phyloP scores from a whole-genome alignment of 1,140 invertebrate species.

The Nixonia krombeini region DNA sequence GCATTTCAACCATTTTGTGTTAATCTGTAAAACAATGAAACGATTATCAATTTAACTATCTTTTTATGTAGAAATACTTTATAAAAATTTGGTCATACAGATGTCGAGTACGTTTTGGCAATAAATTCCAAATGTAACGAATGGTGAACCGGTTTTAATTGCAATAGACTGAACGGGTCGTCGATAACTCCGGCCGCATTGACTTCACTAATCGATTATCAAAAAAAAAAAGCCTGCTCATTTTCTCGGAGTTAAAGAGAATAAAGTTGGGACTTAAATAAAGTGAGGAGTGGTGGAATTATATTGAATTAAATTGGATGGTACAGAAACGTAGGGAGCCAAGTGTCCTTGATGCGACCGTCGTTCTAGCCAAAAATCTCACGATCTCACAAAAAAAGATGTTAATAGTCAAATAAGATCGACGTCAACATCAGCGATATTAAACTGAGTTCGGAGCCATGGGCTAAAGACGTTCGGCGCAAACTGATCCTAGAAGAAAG shows the following conservation, averaged over 20 bases:
- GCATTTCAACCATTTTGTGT: too few relatives aligned
- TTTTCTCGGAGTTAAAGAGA: constrained; percentile 45
- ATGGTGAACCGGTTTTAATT: not conserved
- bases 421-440: constrained; percentile 62
- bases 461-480: constrained; percentile 71
- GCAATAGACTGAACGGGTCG: constrained; percentile 33
- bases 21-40: too few relatives aligned
- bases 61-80: too few relatives aligned
- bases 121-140: not conserved
- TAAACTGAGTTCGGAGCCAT: constrained; percentile 71
- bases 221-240: constrained; percentile 14
- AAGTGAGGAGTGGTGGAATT: constrained; percentile 55
- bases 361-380: constrained; percentile 72
- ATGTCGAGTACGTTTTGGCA: not conserved
- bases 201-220: not conserved
- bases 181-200: constrained; percentile 61
- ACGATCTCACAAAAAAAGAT: constrained; percentile 66
- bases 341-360: constrained; percentile 73
- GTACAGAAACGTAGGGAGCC: constrained; percentile 71
- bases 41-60: too few relatives aligned
- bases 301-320: constrained; percentile 66
- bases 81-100: constrained; percentile 4
- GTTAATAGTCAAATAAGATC: constrained; percentile 49
- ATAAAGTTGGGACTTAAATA: constrained; percentile 49
- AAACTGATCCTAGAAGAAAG: constrained; percentile 70